Percentiles rank a stretch among this genome's conserved stretches.
Conservation (phyloP, 2,797 vertebrate genomes). For the Chaunax sp. region DNA sequence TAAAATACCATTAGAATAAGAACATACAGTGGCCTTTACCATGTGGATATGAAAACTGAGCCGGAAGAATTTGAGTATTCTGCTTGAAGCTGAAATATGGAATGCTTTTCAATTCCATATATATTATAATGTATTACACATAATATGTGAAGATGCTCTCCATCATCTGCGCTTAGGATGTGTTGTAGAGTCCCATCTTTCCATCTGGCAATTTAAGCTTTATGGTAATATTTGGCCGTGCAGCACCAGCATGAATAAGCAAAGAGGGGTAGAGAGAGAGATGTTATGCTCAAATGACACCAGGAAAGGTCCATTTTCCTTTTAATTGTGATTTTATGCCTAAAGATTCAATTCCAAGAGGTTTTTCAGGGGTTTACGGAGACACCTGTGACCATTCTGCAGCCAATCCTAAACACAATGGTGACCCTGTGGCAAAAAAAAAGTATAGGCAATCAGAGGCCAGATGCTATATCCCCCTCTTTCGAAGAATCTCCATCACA, state of each 20-base stretch:
- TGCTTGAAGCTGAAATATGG: no score
- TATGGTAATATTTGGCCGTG: neutral
- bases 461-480: no score
- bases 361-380: slow-evolving; percentile 38
- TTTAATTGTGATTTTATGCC: slow-evolving; percentile 63
- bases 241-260: slow-evolving; percentile 14
- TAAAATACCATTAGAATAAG: no score
- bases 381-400: slow-evolving; percentile 38
- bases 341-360: slow-evolving; percentile 40
- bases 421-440: slow-evolving; percentile 34
- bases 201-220: neutral
- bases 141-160: neutral
- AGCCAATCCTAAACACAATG: slow-evolving; percentile 8
- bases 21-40: no score
- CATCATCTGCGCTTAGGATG: neutral
- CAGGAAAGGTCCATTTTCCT: slow-evolving; percentile 25
- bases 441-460: no score
- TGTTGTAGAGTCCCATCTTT: neutral
- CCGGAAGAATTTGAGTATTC: no score
- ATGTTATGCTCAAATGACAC: slow-evolving; percentile 33
- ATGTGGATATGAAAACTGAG: no score
- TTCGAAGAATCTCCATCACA: no score
- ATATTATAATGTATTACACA: neutral
- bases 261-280: slow-evolving; percentile 4
- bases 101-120: no score